These are phyloP conservation scores for Aradophagus sp. DNA, from an alignment of 1,140 invertebrate genomes.

Conservation along the genomic window DNA sequence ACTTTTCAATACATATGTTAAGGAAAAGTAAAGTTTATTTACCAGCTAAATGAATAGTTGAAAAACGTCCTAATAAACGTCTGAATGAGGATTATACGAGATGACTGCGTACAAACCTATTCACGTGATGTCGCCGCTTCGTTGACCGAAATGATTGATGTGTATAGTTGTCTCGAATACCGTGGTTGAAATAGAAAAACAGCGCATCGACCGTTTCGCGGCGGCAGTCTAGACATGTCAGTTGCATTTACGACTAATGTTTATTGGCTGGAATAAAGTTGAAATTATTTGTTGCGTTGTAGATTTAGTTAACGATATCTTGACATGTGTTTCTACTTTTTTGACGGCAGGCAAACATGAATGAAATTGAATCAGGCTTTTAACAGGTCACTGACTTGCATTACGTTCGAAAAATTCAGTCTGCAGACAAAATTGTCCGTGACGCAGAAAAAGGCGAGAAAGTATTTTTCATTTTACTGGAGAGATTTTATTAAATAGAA, in stretches of 20 bases:
- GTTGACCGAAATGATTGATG: constrained; percentile 6
- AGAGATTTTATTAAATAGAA: too few species aligned
- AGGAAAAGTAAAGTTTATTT: too few species aligned
- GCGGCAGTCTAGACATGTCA: constrained; percentile 28
- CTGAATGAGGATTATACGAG: too few species aligned
- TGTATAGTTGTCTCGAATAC: constrained; percentile 6
- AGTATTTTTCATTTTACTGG: too few species aligned
- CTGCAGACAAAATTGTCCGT: too few species aligned
- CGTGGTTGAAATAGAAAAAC: constrained; percentile 16
- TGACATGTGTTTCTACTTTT: constrained; percentile 33
- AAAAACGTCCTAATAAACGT: too few species aligned
- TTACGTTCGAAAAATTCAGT: too few species aligned
- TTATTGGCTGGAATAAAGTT: constrained; percentile 34
- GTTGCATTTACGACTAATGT: constrained; percentile 34
- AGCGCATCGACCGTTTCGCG: background rate
- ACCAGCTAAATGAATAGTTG: too few species aligned
- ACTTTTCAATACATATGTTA: too few species aligned
- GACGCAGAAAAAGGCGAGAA: too few species aligned
- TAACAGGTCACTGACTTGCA: background rate
- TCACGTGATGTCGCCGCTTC: background rate
- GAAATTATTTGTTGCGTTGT: constrained; percentile 23
- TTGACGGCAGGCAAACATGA: background rate
- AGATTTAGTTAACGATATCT: constrained; percentile 21
- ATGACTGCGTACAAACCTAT: too few species aligned
- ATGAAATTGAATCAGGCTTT: constrained; percentile 10